Evolutionary conservation across 2,113 vertebrate genomes (phyloP), one percentile per base, ranked within the genome.

Genomic region (Ancistrus triradiatus): DNA sequence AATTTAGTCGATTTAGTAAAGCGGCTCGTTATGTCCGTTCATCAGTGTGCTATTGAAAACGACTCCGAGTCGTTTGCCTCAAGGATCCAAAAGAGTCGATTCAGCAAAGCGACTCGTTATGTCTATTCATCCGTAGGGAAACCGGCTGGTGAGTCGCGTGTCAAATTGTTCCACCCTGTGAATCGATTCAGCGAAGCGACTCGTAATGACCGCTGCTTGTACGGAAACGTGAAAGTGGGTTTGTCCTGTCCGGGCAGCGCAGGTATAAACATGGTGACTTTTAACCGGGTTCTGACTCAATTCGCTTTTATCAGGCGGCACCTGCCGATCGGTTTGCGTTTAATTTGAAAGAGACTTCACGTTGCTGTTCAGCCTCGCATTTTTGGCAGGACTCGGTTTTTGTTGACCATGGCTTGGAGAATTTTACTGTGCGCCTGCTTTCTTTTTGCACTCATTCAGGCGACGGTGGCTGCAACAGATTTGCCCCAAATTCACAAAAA

Each of bases 361-460:
- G 7, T 11, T 15, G 2, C 35, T 55, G 21, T n/a, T 6, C 15
- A 31, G 7, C 3, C 7, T 3, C 27, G 7, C 27, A 31, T 28
- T 8, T 7, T 7, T 9, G n/a, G n/a, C n/a, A 37, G n/a, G 3
- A 48, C 7, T 8, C 51, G n/a, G n/a, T n/a, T n/a, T n/a, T n/a
- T n/a, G n/a, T n/a, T n/a, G n/a, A 55, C 4, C 11, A 66, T 74
- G 40, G 46, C 38, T 17, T 70, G 56, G 13, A 77, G 65, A 75
- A 73, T 74, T 70, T 70, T 83, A 63, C 53, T 86, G 59, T 83
- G 75, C 50, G 4, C 84, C n/a, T 46, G 78, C 10, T 60, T 86
- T 44, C 69, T 84, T 10, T 56, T 63, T 24, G 31, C 38, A 48
- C 25, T 15, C 18, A 19, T 84, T 57, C 68, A 72, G 33, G 57